phyloP scores from a whole-genome alignment of 1,140 invertebrate species.

The Lasaia peninsularis region DNA sequence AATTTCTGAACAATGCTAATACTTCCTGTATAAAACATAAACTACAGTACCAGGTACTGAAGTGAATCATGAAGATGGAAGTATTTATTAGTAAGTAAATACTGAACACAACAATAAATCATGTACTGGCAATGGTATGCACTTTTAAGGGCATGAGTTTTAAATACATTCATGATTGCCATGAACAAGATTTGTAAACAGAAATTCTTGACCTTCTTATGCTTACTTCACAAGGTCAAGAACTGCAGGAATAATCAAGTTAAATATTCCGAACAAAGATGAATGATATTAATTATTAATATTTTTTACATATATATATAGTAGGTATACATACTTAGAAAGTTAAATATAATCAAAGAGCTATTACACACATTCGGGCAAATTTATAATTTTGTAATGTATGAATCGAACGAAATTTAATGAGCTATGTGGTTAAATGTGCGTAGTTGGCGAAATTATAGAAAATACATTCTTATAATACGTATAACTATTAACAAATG shows the following conservation, averaged over 20 bases:
- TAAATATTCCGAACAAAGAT: neutral
- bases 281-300: no score
- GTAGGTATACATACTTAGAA: no score
- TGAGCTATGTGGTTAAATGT: neutral
- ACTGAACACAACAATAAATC: neutral
- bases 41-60: neutral
- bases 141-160: constrained; percentile 12
- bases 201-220: constrained; percentile 44
- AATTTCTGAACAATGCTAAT: no score
- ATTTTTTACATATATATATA: no score
- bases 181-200: constrained; percentile 48
- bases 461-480: constrained; percentile 25
- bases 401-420: no score
- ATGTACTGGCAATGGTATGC: neutral
- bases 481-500: constrained; percentile 30
- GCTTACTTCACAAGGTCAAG: constrained; percentile 48
- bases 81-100: neutral
- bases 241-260: constrained; percentile 22
- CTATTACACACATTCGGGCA: no score
- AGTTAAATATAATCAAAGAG: no score
- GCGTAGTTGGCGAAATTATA: constrained; percentile 25
- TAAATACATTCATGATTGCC: constrained; percentile 38
- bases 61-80: neutral
- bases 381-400: neutral
- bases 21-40: neutral